Conservation (phyloP, 2,113 vertebrate species). For the Ranitomeya imitator region DNA sequence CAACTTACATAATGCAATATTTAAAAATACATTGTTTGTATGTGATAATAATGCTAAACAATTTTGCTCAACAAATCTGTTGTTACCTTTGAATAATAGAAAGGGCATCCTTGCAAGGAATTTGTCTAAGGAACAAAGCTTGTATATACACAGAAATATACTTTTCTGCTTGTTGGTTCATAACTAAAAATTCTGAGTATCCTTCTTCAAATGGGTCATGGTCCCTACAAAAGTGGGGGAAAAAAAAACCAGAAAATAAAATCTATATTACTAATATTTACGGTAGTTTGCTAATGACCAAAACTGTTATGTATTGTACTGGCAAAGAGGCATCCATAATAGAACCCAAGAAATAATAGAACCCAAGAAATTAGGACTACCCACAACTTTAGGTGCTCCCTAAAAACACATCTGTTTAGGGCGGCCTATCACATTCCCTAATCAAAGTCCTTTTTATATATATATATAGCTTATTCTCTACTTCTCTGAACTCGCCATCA, state of each 20-base stretch:
- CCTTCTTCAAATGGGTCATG: slow-evolving; percentile 54
- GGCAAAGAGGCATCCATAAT: background rate
- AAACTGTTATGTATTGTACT: background rate
- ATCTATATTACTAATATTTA: background rate
- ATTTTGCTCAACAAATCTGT: background rate
- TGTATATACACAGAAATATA: slow-evolving; percentile 58
- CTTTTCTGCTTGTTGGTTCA: slow-evolving; percentile 55
- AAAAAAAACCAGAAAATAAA: background rate
- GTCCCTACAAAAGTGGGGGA: slow-evolving; percentile 11
- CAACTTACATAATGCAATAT: no score
- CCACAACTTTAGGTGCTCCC: no score
- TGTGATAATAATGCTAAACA: no score
- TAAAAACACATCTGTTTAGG: no score
- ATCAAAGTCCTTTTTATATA: no score
- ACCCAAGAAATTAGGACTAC: no score
- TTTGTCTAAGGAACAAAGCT: slow-evolving; percentile 53
- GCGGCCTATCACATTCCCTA: no score
- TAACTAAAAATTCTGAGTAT: slow-evolving; percentile 53
- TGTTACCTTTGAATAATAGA: slow-evolving; percentile 54
- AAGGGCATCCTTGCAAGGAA: slow-evolving; percentile 50
- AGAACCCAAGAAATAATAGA: no score
- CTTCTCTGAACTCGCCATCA: no score
- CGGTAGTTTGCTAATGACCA: background rate
- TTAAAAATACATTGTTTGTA: no score
- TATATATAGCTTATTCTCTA: no score